A percentile compares a stretch with the other conserved stretches of the same genome.
These are phyloP conservation scores for Eulemur rubriventer DNA, from an alignment of 2,797 vertebrate species.

Conservation along the genomic window DNA sequence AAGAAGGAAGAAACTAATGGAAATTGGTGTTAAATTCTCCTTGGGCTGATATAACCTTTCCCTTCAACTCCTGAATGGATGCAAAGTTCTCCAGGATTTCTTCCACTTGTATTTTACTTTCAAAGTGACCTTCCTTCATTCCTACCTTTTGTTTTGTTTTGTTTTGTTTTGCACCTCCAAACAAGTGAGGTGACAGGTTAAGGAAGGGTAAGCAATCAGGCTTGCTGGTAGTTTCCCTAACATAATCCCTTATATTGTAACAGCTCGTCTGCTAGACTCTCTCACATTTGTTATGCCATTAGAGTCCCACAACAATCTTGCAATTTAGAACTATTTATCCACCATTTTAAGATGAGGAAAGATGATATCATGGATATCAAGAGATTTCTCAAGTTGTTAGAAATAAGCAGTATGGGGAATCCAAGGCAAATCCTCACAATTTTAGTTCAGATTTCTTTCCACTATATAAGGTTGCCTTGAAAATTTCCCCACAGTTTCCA, in stretches of 20 bases:
- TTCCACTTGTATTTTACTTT: background rate
- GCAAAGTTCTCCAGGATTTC: background rate
- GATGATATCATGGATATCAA: background rate
- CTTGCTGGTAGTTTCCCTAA: background rate
- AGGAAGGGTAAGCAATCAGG: background rate
- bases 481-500: background rate
- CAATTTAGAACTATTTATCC: background rate
- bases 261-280: background rate
- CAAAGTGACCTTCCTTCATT: background rate
- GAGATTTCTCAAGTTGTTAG: background rate
- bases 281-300: background rate
- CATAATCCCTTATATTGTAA: background rate
- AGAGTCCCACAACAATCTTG: background rate
- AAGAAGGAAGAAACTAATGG: background rate
- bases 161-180: background rate
- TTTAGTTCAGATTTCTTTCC: background rate
- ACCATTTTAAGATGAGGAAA: background rate
- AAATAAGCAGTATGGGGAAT: background rate
- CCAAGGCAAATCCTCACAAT: background rate
- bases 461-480: background rate
- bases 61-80: background rate
- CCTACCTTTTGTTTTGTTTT: background rate
- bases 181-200: background rate
- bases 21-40: background rate
- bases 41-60: background rate